Conservation (phyloP, 2,888 invertebrate genomes). For the Philaethria dido region DNA sequence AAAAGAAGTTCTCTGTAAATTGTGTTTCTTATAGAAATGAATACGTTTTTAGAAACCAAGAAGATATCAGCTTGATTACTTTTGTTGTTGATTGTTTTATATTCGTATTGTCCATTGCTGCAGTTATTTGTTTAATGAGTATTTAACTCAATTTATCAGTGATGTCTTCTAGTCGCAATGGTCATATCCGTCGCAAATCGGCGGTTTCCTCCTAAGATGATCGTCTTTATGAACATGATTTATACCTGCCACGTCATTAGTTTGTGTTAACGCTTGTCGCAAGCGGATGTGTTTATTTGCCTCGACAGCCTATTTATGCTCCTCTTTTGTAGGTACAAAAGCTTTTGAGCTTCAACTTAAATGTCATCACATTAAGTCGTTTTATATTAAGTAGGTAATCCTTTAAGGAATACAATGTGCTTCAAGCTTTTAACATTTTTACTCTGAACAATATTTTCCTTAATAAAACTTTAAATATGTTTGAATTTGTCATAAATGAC, state of each 20-base stretch:
- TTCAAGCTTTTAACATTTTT: not conserved
- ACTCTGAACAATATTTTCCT: not conserved
- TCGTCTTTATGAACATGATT: conserved; percentile 77
- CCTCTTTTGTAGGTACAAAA: conserved; percentile 44
- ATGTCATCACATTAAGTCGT: conserved; percentile 1
- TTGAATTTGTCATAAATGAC: not conserved
- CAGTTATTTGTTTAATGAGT: conserved; percentile 42
- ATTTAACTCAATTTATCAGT: conserved; percentile 46
- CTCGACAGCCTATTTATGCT: conserved; percentile 58
- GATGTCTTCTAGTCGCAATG: conserved; percentile 71
- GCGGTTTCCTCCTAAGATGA: conserved; percentile 69
- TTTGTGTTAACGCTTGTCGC: conserved; percentile 73
- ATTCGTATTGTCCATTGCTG: conserved; percentile 4
- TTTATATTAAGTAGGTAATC: not conserved
- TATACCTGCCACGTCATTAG: conserved; percentile 81
- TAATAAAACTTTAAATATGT: not conserved
- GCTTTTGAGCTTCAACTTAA: conserved; percentile 35
- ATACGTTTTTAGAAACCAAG: not conserved
- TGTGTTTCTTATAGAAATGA: not conserved
- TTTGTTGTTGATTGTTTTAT: not conserved
- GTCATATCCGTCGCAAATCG: conserved; percentile 81
- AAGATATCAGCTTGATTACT: not conserved
- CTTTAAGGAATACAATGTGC: not conserved
- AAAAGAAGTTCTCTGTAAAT: too few relatives aligned
- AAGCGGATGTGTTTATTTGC: conserved; percentile 75